These are phyloP conservation scores for Eolophus roseicapilla DNA, from an alignment of 2,113 vertebrate species.

Conservation along the genomic window DNA sequence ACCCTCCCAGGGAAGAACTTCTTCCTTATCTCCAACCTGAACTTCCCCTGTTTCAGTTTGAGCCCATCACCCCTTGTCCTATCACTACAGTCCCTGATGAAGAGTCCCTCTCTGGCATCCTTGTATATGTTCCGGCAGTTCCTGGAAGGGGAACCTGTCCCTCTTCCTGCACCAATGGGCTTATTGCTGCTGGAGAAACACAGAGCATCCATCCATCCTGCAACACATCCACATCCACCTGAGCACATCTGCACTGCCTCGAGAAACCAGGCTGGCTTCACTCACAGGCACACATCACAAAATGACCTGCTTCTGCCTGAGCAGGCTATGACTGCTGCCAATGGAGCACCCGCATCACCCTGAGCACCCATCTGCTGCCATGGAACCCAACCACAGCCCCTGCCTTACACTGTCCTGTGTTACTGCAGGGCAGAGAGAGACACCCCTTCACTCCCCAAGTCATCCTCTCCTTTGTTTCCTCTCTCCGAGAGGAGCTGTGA, in stretches of 20 bases:
- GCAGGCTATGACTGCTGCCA: background rate
- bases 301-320: background rate
- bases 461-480: background rate
- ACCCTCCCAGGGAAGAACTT: too few relatives aligned
- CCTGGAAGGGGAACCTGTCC: background rate
- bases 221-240: background rate
- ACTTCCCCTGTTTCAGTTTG: background rate
- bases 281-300: background rate
- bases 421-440: background rate
- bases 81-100: background rate
- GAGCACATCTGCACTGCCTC: background rate
- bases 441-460: fast-evolving
- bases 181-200: background rate
- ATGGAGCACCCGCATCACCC: fast-evolving
- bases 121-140: background rate
- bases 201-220: background rate
- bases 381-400: background rate
- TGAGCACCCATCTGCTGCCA: fast-evolving
- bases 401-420: background rate
- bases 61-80: background rate
- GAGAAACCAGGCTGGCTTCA: fast-evolving
- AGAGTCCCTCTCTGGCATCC: background rate
- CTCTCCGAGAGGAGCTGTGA: background rate
- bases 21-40: background rate
- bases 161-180: fast-evolving